These are phyloP conservation scores for Natator depressus DNA, from an alignment of 2,113 vertebrate genomes.

Conservation along the genomic window DNA sequence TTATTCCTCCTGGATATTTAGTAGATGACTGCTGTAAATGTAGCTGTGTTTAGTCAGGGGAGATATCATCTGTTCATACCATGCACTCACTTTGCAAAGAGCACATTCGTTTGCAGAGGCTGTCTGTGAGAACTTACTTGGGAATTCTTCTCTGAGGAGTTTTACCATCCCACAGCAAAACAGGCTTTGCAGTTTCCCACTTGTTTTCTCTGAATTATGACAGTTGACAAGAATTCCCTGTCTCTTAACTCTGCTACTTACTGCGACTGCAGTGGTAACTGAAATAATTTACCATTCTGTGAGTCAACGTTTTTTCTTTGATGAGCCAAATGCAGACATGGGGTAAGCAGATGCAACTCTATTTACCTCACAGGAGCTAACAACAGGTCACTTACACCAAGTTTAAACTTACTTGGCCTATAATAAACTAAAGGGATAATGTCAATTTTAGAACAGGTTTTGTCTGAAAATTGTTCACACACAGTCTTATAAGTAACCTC, in stretches of 20 bases:
- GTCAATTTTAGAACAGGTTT: not conserved
- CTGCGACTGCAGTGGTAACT: constrained; percentile 28
- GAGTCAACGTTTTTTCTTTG: not conserved
- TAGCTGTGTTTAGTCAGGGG: constrained; percentile 36
- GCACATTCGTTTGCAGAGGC: constrained; percentile 11
- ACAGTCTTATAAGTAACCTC: not conserved
- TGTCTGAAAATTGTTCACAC: not conserved
- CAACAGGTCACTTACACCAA: constrained; percentile 23
- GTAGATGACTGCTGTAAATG: constrained; percentile 57
- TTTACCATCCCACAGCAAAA: constrained; percentile 47
- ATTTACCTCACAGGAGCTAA: constrained; percentile 58
- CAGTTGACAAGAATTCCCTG: constrained; percentile 42
- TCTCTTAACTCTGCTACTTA: constrained; percentile 18
- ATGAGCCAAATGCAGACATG: constrained; percentile 7
- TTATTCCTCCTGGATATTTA: constrained; percentile 31
- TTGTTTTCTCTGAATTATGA: constrained; percentile 58
- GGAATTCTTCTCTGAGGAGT: constrained; percentile 62
- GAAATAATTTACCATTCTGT: constrained; percentile 3
- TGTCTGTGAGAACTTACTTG: constrained; percentile 24
- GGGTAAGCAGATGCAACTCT: constrained; percentile 57
- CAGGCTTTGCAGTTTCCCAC: not conserved
- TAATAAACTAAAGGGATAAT: not conserved
- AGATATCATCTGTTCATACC: constrained; percentile 62
- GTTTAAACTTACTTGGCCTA: constrained; percentile 7
- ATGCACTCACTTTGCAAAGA: constrained; percentile 15